A percentile compares a stretch with the other conserved stretches of the same genome.
These are phyloP conservation scores for Argyrosomus regius DNA, from an alignment of 2,797 vertebrate species.

Conservation along the genomic window DNA sequence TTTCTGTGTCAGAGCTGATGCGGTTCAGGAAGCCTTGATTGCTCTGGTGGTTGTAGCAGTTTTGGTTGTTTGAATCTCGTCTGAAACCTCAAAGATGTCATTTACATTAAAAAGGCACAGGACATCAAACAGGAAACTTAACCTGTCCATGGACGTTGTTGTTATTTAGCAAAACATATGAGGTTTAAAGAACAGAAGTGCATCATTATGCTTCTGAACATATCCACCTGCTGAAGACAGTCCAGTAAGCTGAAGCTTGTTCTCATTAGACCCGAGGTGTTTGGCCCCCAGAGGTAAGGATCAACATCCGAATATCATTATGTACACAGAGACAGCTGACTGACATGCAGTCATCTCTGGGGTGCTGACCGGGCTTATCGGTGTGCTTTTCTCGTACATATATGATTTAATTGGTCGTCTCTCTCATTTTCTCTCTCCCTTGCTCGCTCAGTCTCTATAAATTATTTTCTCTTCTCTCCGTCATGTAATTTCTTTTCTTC, in stretches of 20 bases:
- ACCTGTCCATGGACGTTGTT: background rate
- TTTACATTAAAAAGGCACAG: background rate
- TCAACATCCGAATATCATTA: conserved; percentile 21
- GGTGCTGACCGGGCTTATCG: background rate
- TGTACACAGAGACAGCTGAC: conserved; percentile 12
- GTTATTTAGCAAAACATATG: background rate
- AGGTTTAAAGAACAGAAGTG: background rate
- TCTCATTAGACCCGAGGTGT: background rate
- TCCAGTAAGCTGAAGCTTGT: background rate
- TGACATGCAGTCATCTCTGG: conserved; percentile 11
- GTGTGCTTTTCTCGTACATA: background rate
- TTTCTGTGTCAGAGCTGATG: background rate
- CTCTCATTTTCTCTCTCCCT: background rate
- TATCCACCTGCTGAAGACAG: conserved; percentile 1
- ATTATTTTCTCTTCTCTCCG: background rate
- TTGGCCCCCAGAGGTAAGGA: background rate
- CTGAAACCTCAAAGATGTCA: background rate
- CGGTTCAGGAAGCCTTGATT: background rate
- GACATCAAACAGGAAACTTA: background rate
- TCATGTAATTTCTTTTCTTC: background rate
- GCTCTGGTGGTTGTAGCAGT: too few relatives aligned
- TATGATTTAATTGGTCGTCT: background rate
- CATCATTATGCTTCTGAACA: background rate
- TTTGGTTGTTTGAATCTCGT: background rate
- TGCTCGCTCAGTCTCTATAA: background rate